These are phyloP conservation scores for Excalfactoria chinensis DNA, from an alignment of 2,113 vertebrate species.

Conservation along the genomic window DNA sequence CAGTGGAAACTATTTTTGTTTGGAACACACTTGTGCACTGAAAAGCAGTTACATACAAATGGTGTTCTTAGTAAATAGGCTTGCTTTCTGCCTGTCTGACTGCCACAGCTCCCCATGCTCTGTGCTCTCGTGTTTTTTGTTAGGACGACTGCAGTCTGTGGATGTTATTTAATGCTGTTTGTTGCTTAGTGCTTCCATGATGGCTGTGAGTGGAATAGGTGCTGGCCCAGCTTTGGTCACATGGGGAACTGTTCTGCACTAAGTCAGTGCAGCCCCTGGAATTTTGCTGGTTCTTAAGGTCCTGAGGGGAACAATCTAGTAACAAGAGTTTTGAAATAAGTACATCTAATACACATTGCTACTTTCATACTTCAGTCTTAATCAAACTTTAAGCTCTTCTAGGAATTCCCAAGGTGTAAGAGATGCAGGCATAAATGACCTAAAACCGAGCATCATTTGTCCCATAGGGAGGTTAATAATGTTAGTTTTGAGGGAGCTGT, in stretches of 20 bases:
- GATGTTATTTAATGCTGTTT: fast-evolving
- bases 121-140: fast-evolving
- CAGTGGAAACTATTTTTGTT: constrained; percentile 53
- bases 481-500: constrained; percentile 40
- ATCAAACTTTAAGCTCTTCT: neutral
- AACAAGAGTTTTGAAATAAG: neutral
- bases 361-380: neutral
- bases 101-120: neutral
- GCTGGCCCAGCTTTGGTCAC: neutral
- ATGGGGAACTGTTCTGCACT: neutral
- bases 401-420: neutral
- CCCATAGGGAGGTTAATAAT: constrained; percentile 50
- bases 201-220: fast-evolving
- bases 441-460: neutral
- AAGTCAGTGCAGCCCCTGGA: neutral
- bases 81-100: neutral
- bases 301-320: neutral
- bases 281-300: neutral
- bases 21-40: neutral
- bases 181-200: fast-evolving
- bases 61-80: neutral
- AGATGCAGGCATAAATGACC: neutral
- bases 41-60: constrained; percentile 1
- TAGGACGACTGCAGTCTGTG: fast-evolving
- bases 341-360: neutral